Evolutionary conservation across 2,888 invertebrate genomes (phyloP).

Genomic region (Eupithecia vulgata): DNA sequence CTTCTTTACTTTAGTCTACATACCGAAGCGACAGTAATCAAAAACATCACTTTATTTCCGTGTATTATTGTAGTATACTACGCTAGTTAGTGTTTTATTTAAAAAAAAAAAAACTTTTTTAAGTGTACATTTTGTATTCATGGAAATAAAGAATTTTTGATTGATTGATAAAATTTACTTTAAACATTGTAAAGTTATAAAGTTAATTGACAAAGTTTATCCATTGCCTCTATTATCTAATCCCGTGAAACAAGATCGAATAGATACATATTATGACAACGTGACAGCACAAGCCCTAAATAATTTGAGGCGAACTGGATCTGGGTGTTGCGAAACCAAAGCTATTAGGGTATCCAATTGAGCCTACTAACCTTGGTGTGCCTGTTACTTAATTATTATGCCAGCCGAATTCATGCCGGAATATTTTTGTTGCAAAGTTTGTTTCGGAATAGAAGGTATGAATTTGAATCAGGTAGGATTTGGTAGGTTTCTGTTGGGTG

Average conservation of each 20-base stretch:
- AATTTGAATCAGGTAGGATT: slow-evolving; percentile 4
- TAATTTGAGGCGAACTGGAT: slow-evolving; percentile 76
- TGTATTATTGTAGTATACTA: no score
- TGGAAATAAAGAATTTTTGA: no score
- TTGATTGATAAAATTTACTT: no score
- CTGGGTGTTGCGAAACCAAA: slow-evolving; percentile 65
- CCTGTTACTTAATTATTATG: slow-evolving; percentile 84
- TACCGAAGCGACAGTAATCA: no score
- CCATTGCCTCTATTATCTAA: background rate
- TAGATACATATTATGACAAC: slow-evolving; percentile 64
- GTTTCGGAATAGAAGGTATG: slow-evolving; percentile 18
- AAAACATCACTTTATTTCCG: no score
- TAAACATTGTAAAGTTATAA: background rate
- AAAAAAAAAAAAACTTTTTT: no score
- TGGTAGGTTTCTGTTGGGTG: background rate
- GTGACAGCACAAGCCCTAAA: slow-evolving; percentile 72
- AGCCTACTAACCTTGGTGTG: slow-evolving; percentile 74
- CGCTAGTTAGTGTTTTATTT: no score
- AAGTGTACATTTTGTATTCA: no score
- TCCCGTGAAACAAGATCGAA: slow-evolving; percentile 44
- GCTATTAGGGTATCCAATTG: slow-evolving; percentile 74
- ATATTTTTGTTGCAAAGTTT: slow-evolving; percentile 63
- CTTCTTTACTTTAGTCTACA: no score
- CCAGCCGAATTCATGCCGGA: slow-evolving; percentile 74
- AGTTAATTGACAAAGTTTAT: background rate